A percentile compares a stretch with the other conserved stretches of the same genome.
Conservation (phyloP, 2,797 vertebrate genomes). For the Gallinago stenura region DNA sequence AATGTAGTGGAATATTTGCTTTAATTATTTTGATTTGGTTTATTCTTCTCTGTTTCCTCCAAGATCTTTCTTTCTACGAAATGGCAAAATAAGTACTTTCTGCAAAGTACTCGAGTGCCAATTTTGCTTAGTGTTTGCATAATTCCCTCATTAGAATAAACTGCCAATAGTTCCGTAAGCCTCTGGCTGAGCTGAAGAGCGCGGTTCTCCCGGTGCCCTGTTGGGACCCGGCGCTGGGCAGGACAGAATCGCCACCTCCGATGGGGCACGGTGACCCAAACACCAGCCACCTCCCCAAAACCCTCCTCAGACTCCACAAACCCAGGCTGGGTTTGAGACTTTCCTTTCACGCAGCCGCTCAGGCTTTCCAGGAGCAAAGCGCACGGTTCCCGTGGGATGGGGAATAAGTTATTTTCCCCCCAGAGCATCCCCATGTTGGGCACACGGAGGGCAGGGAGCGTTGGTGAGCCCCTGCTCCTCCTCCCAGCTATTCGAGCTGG, state of each 20-base stretch:
- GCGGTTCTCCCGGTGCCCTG: accelerated
- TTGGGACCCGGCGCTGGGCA: neutral
- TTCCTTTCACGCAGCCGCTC: accelerated
- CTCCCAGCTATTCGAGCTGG: neutral
- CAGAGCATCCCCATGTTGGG: neutral
- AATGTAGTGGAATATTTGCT: neutral
- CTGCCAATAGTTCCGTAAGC: neutral
- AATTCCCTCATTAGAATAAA: neutral
- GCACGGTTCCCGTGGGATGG: accelerated
- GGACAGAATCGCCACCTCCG: accelerated
- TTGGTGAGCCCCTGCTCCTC: neutral
- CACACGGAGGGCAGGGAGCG: accelerated
- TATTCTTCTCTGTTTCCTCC: neutral
- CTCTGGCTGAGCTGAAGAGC: neutral
- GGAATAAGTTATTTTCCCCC: neutral
- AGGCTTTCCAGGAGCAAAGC: neutral
- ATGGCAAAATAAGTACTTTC: neutral
- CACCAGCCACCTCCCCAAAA: neutral
- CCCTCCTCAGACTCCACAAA: neutral
- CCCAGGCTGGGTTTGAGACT: neutral
- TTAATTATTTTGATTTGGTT: neutral
- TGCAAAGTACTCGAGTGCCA: neutral
- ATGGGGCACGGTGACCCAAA: accelerated
- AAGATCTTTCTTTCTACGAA: neutral
- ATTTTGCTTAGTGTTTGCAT: neutral